A percentile compares a stretch with the other conserved stretches of the same genome.
Conservation (phyloP, 2,113 vertebrate genomes). For the sheep (Ovis aries) region ARS-UI_Ramb_v3.0 NC_056072.1:47687501-47688000, state of each 20-base stretch:
- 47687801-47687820: conserved; percentile 1
- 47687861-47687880: not conserved
- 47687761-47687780: not conserved
- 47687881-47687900: not conserved
- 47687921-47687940: not conserved
- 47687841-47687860: not conserved
- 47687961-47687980: not conserved
- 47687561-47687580: not conserved
- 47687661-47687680: conserved; percentile 18
- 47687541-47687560: not conserved
- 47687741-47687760: not conserved
- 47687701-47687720: not conserved
- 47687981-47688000: not conserved
- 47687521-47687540: not conserved
- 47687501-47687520: not conserved
- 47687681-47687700: not conserved
- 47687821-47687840: not conserved
- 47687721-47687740: not conserved
- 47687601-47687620: not conserved
- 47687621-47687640: not conserved
- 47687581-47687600: not conserved
- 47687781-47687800: not conserved
- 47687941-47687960: not conserved
- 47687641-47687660: not conserved
- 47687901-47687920: not conserved